These are phyloP conservation scores for Acrocephalus kingi DNA, from an alignment of 2,113 vertebrate genomes.

Conservation along the genomic window DNA sequence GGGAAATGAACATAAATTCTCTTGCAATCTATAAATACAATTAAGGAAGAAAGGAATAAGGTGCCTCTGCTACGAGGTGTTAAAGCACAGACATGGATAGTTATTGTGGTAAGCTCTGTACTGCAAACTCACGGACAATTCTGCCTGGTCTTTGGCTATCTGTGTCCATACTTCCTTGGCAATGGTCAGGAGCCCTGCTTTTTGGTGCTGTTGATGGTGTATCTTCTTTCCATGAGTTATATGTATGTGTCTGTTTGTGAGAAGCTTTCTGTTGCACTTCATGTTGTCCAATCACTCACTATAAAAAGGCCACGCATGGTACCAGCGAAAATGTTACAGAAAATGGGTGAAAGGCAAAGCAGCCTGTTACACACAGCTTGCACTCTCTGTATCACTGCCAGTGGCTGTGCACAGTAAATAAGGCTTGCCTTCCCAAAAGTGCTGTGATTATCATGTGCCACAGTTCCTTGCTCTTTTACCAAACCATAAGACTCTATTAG, in stretches of 20 bases:
- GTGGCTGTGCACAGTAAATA: background rate
- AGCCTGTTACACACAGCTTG: background rate
- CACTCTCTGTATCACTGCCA: background rate
- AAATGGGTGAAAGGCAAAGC: background rate
- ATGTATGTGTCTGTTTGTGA: background rate
- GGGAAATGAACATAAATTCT: background rate
- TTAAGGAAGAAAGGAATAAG: background rate
- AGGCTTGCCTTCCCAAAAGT: background rate
- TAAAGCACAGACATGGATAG: background rate
- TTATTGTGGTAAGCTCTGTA: background rate
- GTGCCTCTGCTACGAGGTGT: fast-evolving
- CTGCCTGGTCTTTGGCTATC: background rate
- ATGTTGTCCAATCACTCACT: background rate
- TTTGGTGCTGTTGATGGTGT: background rate
- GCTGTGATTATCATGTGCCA: background rate
- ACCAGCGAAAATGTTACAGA: background rate
- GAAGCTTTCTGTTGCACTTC: background rate
- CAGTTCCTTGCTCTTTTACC: background rate
- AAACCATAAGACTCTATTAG: background rate
- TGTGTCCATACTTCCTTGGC: background rate
- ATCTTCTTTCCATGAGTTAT: background rate
- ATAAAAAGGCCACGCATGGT: background rate
- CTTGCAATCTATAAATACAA: background rate
- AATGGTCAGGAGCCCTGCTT: background rate
- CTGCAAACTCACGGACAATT: background rate